Evolutionary conservation across 2,888 invertebrate genomes (phyloP).

Genomic region (Ctenicera cuprea): DNA sequence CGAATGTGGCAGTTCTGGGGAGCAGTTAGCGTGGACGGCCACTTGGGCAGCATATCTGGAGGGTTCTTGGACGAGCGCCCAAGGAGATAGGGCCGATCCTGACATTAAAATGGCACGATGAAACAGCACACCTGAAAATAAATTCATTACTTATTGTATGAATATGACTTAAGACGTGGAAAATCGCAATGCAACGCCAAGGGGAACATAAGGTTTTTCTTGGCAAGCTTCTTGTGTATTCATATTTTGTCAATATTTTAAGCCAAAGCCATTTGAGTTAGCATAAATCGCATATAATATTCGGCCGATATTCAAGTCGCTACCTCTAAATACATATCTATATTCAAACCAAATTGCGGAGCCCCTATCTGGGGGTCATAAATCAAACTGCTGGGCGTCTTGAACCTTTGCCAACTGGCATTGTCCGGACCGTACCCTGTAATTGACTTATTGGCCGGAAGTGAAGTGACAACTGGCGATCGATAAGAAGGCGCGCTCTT

Average conservation of each 20-base stretch:
- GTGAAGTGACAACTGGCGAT: constrained; percentile 66
- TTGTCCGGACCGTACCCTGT: constrained; percentile 69
- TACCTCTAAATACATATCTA: constrained; percentile 68
- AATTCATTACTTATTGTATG: not conserved
- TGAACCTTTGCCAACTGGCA: constrained; percentile 72
- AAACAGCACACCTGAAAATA: constrained; percentile 86
- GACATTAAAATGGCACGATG: constrained; percentile 94
- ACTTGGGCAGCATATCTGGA: constrained; percentile 89
- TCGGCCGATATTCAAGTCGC: constrained; percentile 63
- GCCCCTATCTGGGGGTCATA: constrained; percentile 68
- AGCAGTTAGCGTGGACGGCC: constrained; percentile 90
- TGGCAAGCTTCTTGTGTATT: constrained; percentile 35
- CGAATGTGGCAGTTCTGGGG: constrained; percentile 83
- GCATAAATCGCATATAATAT: constrained; percentile 59
- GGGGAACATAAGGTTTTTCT: constrained; percentile 8
- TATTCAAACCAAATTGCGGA: constrained; percentile 68
- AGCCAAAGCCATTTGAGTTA: constrained; percentile 57
- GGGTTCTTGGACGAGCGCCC: constrained; percentile 89
- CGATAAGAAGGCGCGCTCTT: constrained; percentile 65
- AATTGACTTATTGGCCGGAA: constrained; percentile 73
- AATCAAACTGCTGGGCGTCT: constrained; percentile 70
- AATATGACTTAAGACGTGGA: not conserved
- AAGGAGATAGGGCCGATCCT: constrained; percentile 92
- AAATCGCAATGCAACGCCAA: not conserved
- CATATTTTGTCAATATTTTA: constrained; percentile 45